These are phyloP conservation scores for Drosophila barbarae DNA, from an alignment of 2,888 invertebrate species.

Conservation along the genomic window DNA sequence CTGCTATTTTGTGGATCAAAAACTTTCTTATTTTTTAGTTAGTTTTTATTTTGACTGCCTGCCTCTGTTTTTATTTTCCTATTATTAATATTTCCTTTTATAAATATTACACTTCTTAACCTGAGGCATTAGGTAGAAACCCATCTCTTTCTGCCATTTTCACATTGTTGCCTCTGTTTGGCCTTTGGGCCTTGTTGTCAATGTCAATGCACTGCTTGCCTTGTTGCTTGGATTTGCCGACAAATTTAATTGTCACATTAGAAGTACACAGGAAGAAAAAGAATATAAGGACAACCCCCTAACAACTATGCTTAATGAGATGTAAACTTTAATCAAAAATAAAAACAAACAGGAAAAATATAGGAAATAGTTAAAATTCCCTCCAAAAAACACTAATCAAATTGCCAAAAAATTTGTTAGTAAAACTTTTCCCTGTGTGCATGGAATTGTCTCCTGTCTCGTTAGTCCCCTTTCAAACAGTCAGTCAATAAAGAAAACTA, in stretches of 20 bases:
- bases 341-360: background rate
- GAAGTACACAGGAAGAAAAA: conserved; percentile 23
- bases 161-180: conserved; percentile 7
- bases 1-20: too few relatives aligned
- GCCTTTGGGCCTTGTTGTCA: conserved; percentile 22
- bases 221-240: conserved; percentile 25
- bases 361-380: background rate
- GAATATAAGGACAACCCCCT: background rate
- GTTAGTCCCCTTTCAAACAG: conserved; percentile 42
- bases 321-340: background rate
- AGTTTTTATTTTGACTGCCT: conserved; percentile 6
- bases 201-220: conserved; percentile 18
- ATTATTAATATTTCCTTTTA: background rate
- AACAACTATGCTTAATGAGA: background rate
- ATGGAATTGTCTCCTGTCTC: conserved; percentile 35
- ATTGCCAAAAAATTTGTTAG: background rate
- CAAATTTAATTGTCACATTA: conserved; percentile 65
- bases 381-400: background rate
- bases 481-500: conserved; percentile 40
- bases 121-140: conserved; percentile 22
- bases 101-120: conserved; percentile 4
- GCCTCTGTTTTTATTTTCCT: background rate
- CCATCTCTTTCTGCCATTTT: conserved; percentile 1
- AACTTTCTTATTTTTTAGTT: background rate
- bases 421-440: conserved; percentile 13